Base-by-base conservation (phyloP, 2,888 invertebrate species). In the Acronicta leporina region DNA sequence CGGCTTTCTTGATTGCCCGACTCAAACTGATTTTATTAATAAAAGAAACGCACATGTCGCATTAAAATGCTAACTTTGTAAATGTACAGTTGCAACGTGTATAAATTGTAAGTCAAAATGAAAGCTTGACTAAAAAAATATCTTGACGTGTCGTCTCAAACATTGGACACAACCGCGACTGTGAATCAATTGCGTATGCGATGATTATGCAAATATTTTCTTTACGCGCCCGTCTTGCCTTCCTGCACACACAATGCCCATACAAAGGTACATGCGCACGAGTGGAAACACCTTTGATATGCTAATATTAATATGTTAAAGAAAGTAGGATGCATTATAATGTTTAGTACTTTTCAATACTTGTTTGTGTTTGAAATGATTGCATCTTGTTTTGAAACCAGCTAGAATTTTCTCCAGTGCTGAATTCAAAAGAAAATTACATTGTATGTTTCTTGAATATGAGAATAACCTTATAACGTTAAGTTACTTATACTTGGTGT, bases 191-290 rank as follows among this genome's bases (percentile, higher is more conserved):
- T 81, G 75, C 73, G 77, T 81, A 77, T 74, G 81, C 79, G 83
- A 86, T 88, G 88, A 90, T 90, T 92, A 91, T 92, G 92, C 89
- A 89, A 91, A 91, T 92, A 87, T 84, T 84, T 80, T 82, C 83
- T 87, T 85, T 83, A 77, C 79, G 58, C 51, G 47, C 51, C 62
- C 50, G 53, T 78, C 78, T 73, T 76, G 80, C 81, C 78, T 73
- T 71, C 70, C 79, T 63, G 73, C 66, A 68, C 73, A 68, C 75
- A 85, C 82, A 81, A 83, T 79, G 69, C 62, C 69, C 73, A 73
- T 79, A 73, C 68, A 71, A 64, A 79, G 49, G 53, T 51, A 52
- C 57, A 58, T 62, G 47, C 68, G 73, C 63, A 69, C 74, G 68
- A 73, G 81, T 82, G 82, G 86, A 87, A 87, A 85, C 81, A 68